Evolutionary conservation across 2,797 vertebrate species (phyloP).

Genomic region (Nothura maculosa): DNA sequence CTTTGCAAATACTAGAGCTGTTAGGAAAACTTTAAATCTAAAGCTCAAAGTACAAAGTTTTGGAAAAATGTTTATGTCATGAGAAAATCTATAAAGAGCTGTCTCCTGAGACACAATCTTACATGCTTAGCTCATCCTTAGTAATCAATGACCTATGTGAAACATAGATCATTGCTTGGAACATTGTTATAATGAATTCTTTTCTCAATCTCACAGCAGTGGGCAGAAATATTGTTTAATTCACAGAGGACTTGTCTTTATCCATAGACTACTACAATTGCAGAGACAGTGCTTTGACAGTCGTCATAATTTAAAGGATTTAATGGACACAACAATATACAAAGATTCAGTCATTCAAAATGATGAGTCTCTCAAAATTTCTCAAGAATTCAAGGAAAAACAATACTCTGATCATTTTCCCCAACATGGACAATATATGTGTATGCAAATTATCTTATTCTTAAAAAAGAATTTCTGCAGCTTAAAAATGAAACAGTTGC

Average conservation of each 20-base stretch:
- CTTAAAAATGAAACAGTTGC: background rate
- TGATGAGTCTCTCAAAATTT: background rate
- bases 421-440: background rate
- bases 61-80: background rate
- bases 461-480: background rate
- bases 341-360: background rate
- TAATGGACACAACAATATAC: background rate
- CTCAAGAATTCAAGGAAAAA: background rate
- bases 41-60: background rate
- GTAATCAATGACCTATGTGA: background rate
- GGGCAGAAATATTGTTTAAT: background rate
- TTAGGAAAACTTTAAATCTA: background rate
- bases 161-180: background rate
- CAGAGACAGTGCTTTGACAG: background rate
- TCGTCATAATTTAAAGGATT: background rate
- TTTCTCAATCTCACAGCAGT: background rate
- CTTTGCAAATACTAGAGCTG: background rate
- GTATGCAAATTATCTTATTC: background rate
- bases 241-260: background rate
- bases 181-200: background rate
- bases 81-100: background rate
- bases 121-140: background rate
- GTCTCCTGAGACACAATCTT: background rate
- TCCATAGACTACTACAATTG: background rate
- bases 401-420: background rate